Evolutionary conservation across 2,888 invertebrate species (phyloP).

Genomic region (Parochlus steinenii): DNA sequence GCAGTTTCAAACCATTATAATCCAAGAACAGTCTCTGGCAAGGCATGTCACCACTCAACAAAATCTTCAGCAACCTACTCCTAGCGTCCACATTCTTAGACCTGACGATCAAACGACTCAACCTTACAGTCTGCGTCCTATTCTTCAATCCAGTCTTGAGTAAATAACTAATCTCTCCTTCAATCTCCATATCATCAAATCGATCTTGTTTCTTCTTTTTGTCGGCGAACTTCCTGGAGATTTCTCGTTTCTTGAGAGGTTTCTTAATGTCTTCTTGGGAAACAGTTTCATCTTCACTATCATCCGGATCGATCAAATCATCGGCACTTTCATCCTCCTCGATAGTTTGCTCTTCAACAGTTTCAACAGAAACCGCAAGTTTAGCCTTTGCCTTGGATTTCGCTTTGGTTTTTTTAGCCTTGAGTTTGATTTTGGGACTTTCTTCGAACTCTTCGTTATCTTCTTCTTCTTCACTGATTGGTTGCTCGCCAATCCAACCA

Average conservation of each 20-base stretch:
- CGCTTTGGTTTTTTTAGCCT: conserved; percentile 11
- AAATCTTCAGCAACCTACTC: conserved; percentile 53
- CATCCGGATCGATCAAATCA: neutral
- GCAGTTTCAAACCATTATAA: conserved; percentile 78
- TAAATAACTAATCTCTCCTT: conserved; percentile 76
- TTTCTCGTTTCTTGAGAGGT: conserved; percentile 27
- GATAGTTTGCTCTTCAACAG: no score
- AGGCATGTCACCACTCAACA: conserved; percentile 64
- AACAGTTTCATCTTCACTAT: conserved; percentile 21
- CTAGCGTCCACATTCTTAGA: conserved; percentile 69
- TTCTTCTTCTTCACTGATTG: conserved; percentile 42
- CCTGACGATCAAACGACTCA: conserved; percentile 82
- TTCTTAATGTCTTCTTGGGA: conserved; percentile 19
- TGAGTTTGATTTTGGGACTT: conserved; percentile 11
- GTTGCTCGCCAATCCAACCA: conserved; percentile 89
- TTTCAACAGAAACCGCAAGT: conserved; percentile 1
- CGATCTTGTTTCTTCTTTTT: conserved; percentile 30
- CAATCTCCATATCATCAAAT: conserved; percentile 50
- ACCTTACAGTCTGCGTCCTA: conserved; percentile 72
- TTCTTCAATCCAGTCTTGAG: conserved; percentile 67
- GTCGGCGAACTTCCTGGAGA: conserved; percentile 25
- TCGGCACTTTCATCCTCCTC: neutral
- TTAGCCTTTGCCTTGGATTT: conserved; percentile 16
- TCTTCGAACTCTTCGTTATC: conserved; percentile 28
- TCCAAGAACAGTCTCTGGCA: conserved; percentile 77